These are phyloP conservation scores for Muschampia plurimacula DNA, from an alignment of 2,888 invertebrate species.

Conservation along the genomic window DNA sequence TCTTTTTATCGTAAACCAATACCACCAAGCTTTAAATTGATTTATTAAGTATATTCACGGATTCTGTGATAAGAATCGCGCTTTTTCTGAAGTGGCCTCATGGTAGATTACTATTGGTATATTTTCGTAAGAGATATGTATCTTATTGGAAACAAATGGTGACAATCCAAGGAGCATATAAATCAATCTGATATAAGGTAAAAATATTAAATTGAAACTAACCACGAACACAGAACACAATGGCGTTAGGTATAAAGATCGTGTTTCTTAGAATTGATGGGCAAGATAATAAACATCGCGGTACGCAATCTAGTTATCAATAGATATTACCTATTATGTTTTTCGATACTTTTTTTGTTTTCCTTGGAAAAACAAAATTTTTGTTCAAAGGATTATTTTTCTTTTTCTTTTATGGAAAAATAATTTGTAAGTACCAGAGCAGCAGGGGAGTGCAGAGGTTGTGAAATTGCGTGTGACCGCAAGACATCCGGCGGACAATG, in stretches of 20 bases:
- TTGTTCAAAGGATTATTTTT: background rate
- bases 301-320: background rate
- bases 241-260: constrained; percentile 11
- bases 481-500: constrained; percentile 83
- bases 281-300: background rate
- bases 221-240: constrained; percentile 25
- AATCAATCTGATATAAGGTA: constrained; percentile 34
- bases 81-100: constrained; percentile 33
- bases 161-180: constrained; percentile 39
- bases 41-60: constrained; percentile 39
- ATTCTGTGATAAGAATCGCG: constrained; percentile 36
- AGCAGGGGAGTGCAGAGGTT: constrained; percentile 71
- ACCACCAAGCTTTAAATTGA: constrained; percentile 30
- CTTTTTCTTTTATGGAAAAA: background rate
- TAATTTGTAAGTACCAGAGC: constrained; percentile 59
- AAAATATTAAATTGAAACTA: constrained; percentile 35
- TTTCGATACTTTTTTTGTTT: background rate
- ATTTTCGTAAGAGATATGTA: constrained; percentile 32
- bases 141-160: constrained; percentile 39
- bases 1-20: constrained; percentile 39
- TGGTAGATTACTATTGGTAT: constrained; percentile 35
- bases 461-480: constrained; percentile 84
- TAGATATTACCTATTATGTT: background rate
- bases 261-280: constrained; percentile 16
- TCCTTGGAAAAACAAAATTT: background rate